Percentiles rank a stretch among this genome's conserved stretches.
phyloP scores from a whole-genome alignment of 1,140 invertebrate genomes.

The Mizuhopecten yessoensis region DNA sequence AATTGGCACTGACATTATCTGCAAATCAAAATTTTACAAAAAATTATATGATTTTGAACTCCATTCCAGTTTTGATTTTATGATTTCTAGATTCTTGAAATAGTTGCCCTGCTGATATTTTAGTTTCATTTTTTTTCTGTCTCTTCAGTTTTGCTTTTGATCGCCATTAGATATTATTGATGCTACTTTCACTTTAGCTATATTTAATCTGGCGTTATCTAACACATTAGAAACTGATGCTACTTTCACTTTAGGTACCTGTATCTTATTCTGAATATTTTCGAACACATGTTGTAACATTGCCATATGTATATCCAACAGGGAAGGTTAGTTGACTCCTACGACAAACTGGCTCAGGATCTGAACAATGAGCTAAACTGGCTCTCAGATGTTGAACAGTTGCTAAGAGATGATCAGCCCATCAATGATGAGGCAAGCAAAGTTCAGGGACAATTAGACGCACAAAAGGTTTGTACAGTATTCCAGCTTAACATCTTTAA shows the following conservation, averaged over 20 bases:
- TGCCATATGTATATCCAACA: constrained; percentile 48
- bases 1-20: constrained; percentile 6
- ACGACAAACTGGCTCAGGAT: constrained; percentile 87
- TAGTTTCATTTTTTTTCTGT: not conserved
- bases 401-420: constrained; percentile 93
- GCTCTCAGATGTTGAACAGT: constrained; percentile 93
- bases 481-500: no score
- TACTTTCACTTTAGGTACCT: no score
- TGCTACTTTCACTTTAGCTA: not conserved
- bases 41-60: not conserved
- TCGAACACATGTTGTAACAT: no score
- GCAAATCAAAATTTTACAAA: constrained; percentile 33
- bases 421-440: constrained; percentile 95
- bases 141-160: not conserved
- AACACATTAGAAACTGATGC: not conserved
- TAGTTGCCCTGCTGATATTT: not conserved
- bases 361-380: constrained; percentile 95
- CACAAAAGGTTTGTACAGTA: constrained; percentile 75
- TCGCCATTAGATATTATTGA: not conserved
- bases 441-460: constrained; percentile 93
- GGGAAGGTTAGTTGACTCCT: constrained; percentile 83
- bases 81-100: not conserved
- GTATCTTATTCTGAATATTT: no score
- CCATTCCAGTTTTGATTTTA: not conserved
- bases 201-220: not conserved